Base-by-base conservation (phyloP, 2,113 vertebrate genomes). In the Mormyrus iriodes region DNA sequence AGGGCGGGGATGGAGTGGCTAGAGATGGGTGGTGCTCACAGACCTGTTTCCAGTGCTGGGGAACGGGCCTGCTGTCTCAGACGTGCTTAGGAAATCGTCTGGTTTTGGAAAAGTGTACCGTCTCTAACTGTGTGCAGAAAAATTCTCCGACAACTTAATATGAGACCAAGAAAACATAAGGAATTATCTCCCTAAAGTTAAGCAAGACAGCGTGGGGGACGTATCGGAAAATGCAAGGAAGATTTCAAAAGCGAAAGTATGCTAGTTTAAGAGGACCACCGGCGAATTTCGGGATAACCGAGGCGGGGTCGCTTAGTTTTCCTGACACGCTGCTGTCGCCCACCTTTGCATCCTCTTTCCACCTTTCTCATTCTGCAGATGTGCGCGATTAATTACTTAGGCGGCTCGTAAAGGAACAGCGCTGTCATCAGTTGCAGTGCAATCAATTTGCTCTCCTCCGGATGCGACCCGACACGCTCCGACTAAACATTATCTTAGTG, bases 401-500 rank as follows among this genome's bases (percentile, higher is more conserved):
- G 44, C 19, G 24, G 21, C 24, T 52, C 89, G 42, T 52, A 73
- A 69, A 39, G 19, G n/a, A 86, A 73, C 53, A n/a, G 44, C 15
- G n/a, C 24, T 58, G 55, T 69, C 84, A 52, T 65, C 89, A 42
- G 39, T 69, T 89, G 39, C 55, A 49, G 82, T 15, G 46, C 31
- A 69, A 65, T 85, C 88, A 89, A 89, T 85, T 69, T 48, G n/a
- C n/a, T 27, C 52, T 84, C 39, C 49, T 39, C 31, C 35, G 48
- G 73, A 82, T 88, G 73, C 27, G 49, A 6, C 52, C 48, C 3
- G 69, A 13, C 46, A 79, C 19, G 31, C 12, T 39, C 84, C 55
- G 35, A 27, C 89, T 55, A 86, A 73, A 89, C 53, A 69, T 86
- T n/a, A 73, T 89, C 27, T 49, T 85, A 35, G 17, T 51, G 82